Percentiles rank a stretch among this genome's conserved stretches.
These are phyloP conservation scores for Eurosta solidaginis DNA, from an alignment of 1,140 invertebrate genomes.

Conservation along the genomic window DNA sequence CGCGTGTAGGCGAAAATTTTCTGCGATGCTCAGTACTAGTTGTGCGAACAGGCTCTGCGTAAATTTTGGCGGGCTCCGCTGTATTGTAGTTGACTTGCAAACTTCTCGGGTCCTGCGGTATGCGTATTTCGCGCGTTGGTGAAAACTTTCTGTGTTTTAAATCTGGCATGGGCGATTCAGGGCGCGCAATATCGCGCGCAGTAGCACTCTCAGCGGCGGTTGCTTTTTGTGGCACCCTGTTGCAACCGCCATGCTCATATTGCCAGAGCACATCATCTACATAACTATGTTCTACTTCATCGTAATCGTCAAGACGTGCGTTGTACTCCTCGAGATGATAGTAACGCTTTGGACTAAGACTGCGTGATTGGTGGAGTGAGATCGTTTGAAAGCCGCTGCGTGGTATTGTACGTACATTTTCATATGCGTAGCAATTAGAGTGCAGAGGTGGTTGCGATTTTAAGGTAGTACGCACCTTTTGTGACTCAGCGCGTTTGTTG, in stretches of 20 bases:
- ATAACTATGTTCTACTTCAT: conserved; percentile 49
- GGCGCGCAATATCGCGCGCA: conserved; percentile 47
- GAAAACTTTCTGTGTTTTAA: conserved; percentile 41
- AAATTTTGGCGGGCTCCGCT: conserved; percentile 47
- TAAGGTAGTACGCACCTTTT: background rate
- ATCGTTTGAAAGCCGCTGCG: conserved; percentile 34
- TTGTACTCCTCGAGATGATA: conserved; percentile 20
- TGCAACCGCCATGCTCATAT: conserved; percentile 42
- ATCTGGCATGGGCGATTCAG: conserved; percentile 36
- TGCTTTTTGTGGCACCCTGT: background rate
- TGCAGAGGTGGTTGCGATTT: background rate
- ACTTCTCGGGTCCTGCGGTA: conserved; percentile 58
- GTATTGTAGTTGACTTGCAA: conserved; percentile 67
- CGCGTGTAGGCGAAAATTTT: conserved; percentile 30
- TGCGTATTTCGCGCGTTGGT: conserved; percentile 50
- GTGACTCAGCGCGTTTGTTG: background rate
- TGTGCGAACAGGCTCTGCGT: background rate
- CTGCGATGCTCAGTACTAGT: background rate
- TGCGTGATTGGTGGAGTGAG: conserved; percentile 19
- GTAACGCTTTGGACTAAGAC: conserved; percentile 32
- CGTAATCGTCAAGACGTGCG: background rate
- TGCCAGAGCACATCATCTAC: conserved; percentile 53
- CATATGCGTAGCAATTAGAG: background rate
- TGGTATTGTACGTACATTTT: background rate
- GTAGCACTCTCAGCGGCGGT: background rate